These are phyloP conservation scores for Cynodonichthys magdalenae DNA, from an alignment of 2,797 vertebrate genomes.

Conservation along the genomic window DNA sequence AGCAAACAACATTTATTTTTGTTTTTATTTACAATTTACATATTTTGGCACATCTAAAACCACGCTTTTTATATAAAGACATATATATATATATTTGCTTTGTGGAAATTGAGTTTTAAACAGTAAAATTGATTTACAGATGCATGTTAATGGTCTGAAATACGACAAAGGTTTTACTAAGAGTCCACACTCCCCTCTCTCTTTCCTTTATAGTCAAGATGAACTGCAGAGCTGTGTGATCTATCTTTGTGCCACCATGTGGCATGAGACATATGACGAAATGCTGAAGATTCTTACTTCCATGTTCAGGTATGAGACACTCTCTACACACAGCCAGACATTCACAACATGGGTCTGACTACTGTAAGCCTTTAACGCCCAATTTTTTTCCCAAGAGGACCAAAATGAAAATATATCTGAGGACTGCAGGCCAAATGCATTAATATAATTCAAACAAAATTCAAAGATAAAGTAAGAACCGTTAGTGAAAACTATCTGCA, in stretches of 20 bases:
- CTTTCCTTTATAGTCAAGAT: conserved; percentile 55
- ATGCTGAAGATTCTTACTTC: conserved; percentile 87
- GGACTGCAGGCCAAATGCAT: too few species aligned
- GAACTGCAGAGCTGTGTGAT: conserved; percentile 78
- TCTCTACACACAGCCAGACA: conserved; percentile 2
- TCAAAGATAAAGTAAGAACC: too few species aligned
- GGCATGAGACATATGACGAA: conserved; percentile 86
- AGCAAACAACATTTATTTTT: not conserved
- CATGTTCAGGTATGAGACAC: conserved; percentile 81
- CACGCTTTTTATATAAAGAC: too few species aligned
- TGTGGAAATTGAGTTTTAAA: too few species aligned
- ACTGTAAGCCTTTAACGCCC: too few species aligned
- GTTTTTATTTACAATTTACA: not conserved
- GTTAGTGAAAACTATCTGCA: too few species aligned
- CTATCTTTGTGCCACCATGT: conserved; percentile 88
- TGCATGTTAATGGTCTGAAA: conserved; percentile 13
- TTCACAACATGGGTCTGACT: not conserved
- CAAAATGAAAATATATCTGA: too few species aligned
- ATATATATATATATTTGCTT: too few species aligned
- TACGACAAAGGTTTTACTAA: not conserved
- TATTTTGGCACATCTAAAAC: not conserved
- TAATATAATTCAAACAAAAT: too few species aligned
- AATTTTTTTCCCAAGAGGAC: too few species aligned
- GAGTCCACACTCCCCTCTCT: conserved; percentile 4
- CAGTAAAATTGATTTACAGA: too few species aligned